phyloP scores from a whole-genome alignment of 2,888 invertebrate genomes.

The Prionchulus punctatus region DNA sequence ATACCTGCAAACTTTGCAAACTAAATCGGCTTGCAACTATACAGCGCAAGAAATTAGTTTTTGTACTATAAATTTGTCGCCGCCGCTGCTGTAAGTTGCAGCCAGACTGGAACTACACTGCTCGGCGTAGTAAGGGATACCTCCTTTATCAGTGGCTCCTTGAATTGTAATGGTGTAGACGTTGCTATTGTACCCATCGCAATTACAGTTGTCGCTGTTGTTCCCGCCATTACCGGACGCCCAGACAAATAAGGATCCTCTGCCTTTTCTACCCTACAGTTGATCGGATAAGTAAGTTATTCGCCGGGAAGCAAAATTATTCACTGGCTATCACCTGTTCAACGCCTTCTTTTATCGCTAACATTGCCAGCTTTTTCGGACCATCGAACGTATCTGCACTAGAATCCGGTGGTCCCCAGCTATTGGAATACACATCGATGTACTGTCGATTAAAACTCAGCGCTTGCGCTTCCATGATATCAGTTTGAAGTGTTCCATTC shows the following conservation, averaged over 20 bases:
- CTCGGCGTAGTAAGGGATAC: conserved; percentile 73
- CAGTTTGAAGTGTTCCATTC: conserved; percentile 94
- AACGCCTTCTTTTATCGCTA: not conserved
- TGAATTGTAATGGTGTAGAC: conserved; percentile 96
- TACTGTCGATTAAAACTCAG: conserved; percentile 84
- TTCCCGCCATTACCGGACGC: conserved; percentile 77
- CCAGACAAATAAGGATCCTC: conserved; percentile 96
- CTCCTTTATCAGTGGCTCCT: conserved; percentile 46
- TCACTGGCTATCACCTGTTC: not conserved
- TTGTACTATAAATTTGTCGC: too few relatives aligned
- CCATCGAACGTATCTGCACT: conserved; percentile 54
- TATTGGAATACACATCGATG: conserved; percentile 94
- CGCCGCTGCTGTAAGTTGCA: conserved; percentile 91
- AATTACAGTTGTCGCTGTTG: conserved; percentile 78
- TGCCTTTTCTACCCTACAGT: conserved; percentile 69
- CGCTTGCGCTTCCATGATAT: conserved; percentile 85
- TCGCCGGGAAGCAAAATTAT: not conserved
- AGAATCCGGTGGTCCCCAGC: conserved; percentile 93
- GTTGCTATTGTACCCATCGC: conserved; percentile 96
- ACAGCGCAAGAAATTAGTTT: too few relatives aligned
- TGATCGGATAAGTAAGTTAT: not conserved
- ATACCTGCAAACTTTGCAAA: too few relatives aligned
- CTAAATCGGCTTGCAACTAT: too few relatives aligned
- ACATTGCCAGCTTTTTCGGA: not conserved
- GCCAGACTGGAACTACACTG: conserved; percentile 94